Conservation (phyloP, 1,140 invertebrate species). For the Chymomyza costata region DNA sequence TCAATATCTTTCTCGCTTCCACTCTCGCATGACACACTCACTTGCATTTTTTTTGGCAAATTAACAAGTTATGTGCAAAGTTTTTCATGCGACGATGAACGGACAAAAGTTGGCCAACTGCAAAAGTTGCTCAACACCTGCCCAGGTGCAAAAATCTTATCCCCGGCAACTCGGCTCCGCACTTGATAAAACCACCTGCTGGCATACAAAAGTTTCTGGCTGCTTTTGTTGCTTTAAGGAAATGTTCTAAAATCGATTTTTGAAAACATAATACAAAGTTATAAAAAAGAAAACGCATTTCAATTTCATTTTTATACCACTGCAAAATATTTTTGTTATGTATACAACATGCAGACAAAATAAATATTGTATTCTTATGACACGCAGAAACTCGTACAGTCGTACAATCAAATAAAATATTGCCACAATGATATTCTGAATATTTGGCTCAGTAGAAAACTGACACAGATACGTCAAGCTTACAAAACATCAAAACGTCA, state of each 20-base stretch:
- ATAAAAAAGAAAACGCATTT: constrained; percentile 32
- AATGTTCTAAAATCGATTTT: constrained; percentile 39
- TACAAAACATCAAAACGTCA: constrained; percentile 60
- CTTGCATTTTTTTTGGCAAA: constrained; percentile 64
- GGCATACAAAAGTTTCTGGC: constrained; percentile 51
- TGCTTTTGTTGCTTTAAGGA: constrained; percentile 18
- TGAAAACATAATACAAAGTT: constrained; percentile 19
- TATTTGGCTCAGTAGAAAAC: constrained; percentile 24
- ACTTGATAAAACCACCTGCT: neutral
- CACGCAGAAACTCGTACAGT: constrained; percentile 17
- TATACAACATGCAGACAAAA: constrained; percentile 54
- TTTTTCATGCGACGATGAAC: constrained; percentile 39
- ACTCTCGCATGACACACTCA: too few relatives aligned
- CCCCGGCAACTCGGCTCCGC: too few relatives aligned
- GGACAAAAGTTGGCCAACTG: constrained; percentile 37
- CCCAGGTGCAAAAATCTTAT: constrained; percentile 29
- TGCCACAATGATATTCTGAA: constrained; percentile 44
- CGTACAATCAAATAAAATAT: constrained; percentile 68
- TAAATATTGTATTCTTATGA: constrained; percentile 67
- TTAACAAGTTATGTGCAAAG: constrained; percentile 69
- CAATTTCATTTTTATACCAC: constrained; percentile 63
- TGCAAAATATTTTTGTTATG: constrained; percentile 37
- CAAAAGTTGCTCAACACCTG: constrained; percentile 54
- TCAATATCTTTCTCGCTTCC: too few relatives aligned
- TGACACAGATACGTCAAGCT: constrained; percentile 73